A percentile compares a stretch with the other conserved stretches of the same genome.
phyloP scores from a whole-genome alignment of 2,797 vertebrate genomes.

The Pseudochaenichthys georgianus region DNA sequence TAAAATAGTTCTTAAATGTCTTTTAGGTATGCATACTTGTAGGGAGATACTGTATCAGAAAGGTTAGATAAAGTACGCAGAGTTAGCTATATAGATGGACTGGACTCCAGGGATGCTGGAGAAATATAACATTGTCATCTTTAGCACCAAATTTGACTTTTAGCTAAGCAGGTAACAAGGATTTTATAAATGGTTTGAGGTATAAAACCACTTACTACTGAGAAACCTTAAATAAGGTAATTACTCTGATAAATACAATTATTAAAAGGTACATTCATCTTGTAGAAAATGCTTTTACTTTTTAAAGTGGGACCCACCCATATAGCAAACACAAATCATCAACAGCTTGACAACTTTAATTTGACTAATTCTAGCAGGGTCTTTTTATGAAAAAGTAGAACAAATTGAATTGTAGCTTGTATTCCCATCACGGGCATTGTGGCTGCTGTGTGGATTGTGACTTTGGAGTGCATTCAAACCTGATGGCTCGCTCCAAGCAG shows the following conservation, averaged over 20 bases:
- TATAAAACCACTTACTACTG: neutral
- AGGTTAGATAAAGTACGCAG: neutral
- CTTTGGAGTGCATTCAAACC: conserved; percentile 2
- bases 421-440: neutral
- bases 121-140: neutral
- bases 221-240: neutral
- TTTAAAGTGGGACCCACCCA: neutral
- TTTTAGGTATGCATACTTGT: neutral
- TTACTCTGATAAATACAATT: conserved; percentile 5
- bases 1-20: neutral
- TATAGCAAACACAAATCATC: neutral
- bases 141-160: neutral
- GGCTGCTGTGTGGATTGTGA: neutral
- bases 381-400: neutral
- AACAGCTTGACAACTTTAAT: neutral
- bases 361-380: neutral
- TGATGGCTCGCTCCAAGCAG: neutral
- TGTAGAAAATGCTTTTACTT: neutral
- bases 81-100: neutral
- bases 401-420: neutral
- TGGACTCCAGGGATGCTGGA: neutral
- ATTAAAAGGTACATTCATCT: neutral
- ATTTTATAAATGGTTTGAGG: too few relatives aligned
- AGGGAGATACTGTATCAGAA: neutral
- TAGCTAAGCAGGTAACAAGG: neutral